phyloP scores from a whole-genome alignment of 1,140 invertebrate species.

The Cepaea nemoralis region DNA sequence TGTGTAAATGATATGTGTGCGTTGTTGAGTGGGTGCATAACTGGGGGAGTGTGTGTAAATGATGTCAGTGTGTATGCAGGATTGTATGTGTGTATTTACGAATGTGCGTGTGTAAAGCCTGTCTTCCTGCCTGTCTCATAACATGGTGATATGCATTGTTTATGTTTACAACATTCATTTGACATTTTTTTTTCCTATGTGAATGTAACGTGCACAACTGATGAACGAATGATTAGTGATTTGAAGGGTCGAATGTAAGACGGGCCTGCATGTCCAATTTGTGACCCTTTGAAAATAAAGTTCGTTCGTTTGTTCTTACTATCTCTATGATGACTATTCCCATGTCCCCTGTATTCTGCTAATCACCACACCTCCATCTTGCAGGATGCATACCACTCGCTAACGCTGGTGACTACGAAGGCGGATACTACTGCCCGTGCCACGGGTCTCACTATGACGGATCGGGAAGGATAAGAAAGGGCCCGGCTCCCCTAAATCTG shows the following conservation, averaged over 20 bases:
- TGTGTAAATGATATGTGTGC: too few relatives aligned
- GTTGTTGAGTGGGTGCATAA: too few relatives aligned
- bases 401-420: conserved; percentile 88
- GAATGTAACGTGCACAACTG: not conserved
- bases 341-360: not conserved
- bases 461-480: conserved; percentile 95
- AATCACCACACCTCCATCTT: conserved; percentile 13
- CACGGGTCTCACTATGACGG: conserved; percentile 99
- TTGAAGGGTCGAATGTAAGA: not conserved
- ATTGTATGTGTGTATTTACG: too few relatives aligned
- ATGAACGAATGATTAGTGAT: not conserved
- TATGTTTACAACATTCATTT: too few relatives aligned
- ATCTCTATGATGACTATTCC: not conserved
- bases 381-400: conserved; percentile 76
- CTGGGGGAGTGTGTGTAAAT: too few relatives aligned
- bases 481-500: conserved; percentile 95
- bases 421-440: conserved; percentile 98
- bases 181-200: not conserved
- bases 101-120: too few relatives aligned
- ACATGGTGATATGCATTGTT: too few relatives aligned
- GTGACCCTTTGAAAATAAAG: too few relatives aligned
- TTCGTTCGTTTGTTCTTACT: not conserved
- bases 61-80: too few relatives aligned
- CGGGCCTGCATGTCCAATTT: not conserved
- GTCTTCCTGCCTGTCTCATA: too few relatives aligned